Evolutionary conservation across 2,888 invertebrate genomes (phyloP), one percentile per base, ranked within the genome.

Genomic region (Hirtodrosophila trivittata): DNA sequence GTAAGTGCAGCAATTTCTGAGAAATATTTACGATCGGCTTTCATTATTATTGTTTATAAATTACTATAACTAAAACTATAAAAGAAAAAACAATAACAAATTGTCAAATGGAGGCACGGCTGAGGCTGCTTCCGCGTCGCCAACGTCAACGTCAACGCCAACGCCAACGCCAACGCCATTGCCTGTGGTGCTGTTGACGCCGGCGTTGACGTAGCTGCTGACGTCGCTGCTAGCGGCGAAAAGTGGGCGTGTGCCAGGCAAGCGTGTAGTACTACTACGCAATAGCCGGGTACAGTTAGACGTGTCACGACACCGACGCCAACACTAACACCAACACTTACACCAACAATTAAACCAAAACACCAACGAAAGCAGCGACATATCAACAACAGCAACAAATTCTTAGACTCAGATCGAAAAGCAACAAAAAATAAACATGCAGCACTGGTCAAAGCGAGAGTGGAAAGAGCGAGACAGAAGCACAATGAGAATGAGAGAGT

Each of bases 221-320:
- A 50, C 66, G 67, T 60, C 47, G 63, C 52, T 28, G 62, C 47
- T 35, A 35, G 16, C 60, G 54, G 38, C 49, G 33, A 75, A 78
- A 78, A 78, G 76, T 78, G 76, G 76, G 76, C 80, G 76, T 75
- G 76, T 78, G 55, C 35, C 38, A 39, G 49, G 37, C 63, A 33
- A 60, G 58, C 57, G 46, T 41, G 28, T 28, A 28, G 7, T 28
- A 56, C 58, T 78, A 73, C 64, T 73, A 77, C 76, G 76, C 80
- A 77, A 78, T 77, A 25, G 67, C 58, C 71, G 65, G 67, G 66
- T 75, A 71, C 71, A 76, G 71, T 67, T 77, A 69, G 75, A 14
- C 71, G 71, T 60, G 63, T 50, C 57, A 56, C 52, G 54, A 57
- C 70, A 62, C 8, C n/a, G 51, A 57, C 21, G 26, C 10, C 35